A percentile compares a stretch with the other conserved stretches of the same genome.
These are phyloP conservation scores for Sturmia bella DNA, from an alignment of 2,888 invertebrate species.

Conservation along the genomic window DNA sequence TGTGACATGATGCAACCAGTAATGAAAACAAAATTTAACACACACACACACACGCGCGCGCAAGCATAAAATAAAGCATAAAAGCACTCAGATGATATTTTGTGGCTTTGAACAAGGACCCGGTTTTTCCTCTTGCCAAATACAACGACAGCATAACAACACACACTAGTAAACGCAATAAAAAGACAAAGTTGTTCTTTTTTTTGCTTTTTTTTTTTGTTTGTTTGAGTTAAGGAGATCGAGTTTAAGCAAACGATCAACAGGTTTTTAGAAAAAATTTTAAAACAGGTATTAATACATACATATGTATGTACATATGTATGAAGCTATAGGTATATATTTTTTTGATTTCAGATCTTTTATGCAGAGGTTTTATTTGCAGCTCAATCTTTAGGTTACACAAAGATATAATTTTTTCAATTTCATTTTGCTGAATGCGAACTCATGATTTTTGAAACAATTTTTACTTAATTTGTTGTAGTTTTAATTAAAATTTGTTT, in stretches of 20 bases:
- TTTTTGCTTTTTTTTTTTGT: neutral
- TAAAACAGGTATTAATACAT: conserved; percentile 54
- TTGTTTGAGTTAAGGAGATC: conserved; percentile 55
- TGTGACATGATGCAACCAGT: conserved; percentile 59
- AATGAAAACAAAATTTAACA: conserved; percentile 43
- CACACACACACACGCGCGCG: conserved; percentile 8
- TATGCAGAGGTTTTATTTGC: conserved; percentile 29
- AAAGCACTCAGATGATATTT: neutral
- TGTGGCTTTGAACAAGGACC: conserved; percentile 27
- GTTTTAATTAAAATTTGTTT: conserved; percentile 2
- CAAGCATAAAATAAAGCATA: neutral
- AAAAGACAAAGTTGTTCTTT: conserved; percentile 10
- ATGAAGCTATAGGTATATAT: conserved; percentile 38
- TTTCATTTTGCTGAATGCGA: conserved; percentile 15
- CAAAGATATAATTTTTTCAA: conserved; percentile 57
- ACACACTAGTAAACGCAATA: neutral
- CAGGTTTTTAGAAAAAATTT: conserved; percentile 63
- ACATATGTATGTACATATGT: too few species aligned
- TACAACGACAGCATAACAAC: neutral
- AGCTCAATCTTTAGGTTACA: conserved; percentile 47
- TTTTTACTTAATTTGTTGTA: conserved; percentile 4
- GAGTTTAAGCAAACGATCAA: conserved; percentile 59
- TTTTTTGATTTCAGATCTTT: conserved; percentile 28
- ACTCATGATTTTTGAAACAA: conserved; percentile 18
- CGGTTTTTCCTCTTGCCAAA: conserved; percentile 41